Evolutionary conservation across 2,113 vertebrate species (phyloP).

Genomic region (Balaeniceps rex): DNA sequence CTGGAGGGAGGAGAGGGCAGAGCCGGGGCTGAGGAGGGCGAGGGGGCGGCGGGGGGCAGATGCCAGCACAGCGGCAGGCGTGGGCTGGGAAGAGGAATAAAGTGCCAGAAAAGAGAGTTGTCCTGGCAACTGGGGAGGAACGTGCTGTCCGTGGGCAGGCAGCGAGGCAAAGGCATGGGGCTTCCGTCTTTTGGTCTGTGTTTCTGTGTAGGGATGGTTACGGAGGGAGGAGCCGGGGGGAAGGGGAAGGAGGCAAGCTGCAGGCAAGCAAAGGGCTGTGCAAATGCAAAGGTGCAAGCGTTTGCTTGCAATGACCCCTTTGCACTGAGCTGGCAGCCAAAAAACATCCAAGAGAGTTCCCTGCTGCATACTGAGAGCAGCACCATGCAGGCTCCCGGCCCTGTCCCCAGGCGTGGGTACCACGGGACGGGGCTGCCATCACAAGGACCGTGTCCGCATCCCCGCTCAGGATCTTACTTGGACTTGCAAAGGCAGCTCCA

Average conservation of each 20-base stretch:
- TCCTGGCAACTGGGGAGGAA: not conserved
- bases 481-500: not conserved
- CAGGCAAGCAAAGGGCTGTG: not conserved
- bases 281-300: not conserved
- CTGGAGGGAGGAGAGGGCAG: not conserved
- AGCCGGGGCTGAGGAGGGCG: not conserved
- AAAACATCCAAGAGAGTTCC: not conserved
- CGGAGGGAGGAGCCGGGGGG: not conserved
- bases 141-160: not conserved
- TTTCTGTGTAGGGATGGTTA: not conserved
- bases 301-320: not conserved
- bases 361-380: not conserved
- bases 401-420: not conserved
- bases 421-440: not conserved
- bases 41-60: not conserved
- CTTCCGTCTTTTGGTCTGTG: not conserved
- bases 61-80: not conserved
- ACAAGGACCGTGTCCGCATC: rapidly evolving
- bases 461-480: not conserved
- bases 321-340: not conserved
- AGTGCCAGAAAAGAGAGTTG: not conserved
- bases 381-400: not conserved
- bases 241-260: not conserved
- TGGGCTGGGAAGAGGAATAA: not conserved
- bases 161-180: not conserved